Evolutionary conservation across 2,113 vertebrate species (phyloP), one percentile per base, ranked within the genome.

Genomic region (Canis aureus): DNA sequence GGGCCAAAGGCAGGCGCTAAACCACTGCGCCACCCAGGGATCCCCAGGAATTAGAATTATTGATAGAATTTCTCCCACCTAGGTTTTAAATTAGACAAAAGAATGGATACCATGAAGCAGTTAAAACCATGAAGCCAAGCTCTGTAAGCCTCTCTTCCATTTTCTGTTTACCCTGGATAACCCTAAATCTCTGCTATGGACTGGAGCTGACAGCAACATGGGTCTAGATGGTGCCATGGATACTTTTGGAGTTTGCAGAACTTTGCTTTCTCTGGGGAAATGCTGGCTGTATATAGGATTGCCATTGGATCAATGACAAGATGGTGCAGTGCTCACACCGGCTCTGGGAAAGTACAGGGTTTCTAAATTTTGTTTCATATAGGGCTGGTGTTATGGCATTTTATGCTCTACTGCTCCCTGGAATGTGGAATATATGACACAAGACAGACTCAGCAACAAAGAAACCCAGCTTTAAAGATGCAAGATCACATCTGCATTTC

Each of bases 81-180:
- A 25, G 69, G 78, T 80, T 96, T 97, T 96, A 96, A 95, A 95
- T 60, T 64, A 83, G 71, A 90, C 32, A 86, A 66, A 2, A 89
- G 76, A 94, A 84, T 17, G 49, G 81, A 91, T 51, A 91, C 12
- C 17, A 12, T 0, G 8, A 90, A 78, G 53, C 92, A 85, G 76
- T 66, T 88, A 91, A 96, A 89, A 81, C 53, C 69, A 35, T 4
- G 76, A 88, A 22, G 32, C 85, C 71, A 15, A 49, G 66, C 66
- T 86, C 89, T 69, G 23, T 59, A 94, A 97, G 60, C 73, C 59
- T 60, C 74, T 71, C 74, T 94, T 49, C 55, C 35, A 32, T 82
- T 49, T 80, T 84, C 82, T 82, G 78, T 93, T 95, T 88, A 89
- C n/a, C 86, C 89, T 11, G 25, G 74, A 80, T 71, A 83, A 84